Evolutionary conservation across 2,888 invertebrate species (phyloP).

Genomic region (Clitarchus hookeri): DNA sequence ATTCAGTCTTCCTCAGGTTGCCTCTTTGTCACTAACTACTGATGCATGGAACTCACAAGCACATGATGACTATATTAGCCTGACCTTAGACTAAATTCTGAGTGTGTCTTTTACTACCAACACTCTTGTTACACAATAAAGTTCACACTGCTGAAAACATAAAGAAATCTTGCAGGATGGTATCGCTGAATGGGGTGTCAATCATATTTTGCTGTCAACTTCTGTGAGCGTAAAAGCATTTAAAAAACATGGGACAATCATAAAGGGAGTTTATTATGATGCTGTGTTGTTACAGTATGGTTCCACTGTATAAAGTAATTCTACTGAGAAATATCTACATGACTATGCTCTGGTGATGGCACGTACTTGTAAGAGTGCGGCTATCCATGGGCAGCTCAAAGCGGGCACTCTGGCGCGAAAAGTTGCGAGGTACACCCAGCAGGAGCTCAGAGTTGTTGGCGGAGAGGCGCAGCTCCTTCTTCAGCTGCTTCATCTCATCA

Average conservation of each 20-base stretch:
- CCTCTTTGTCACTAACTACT: neutral
- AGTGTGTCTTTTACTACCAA: neutral
- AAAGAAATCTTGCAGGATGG: neutral
- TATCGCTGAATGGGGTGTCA: neutral
- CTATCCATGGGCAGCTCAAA: constrained; percentile 77
- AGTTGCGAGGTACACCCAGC: constrained; percentile 73
- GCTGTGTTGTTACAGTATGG: too few relatives aligned
- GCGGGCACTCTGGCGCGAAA: constrained; percentile 72
- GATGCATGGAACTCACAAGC: neutral
- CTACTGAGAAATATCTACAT: too few relatives aligned
- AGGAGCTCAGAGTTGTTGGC: constrained; percentile 61
- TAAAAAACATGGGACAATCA: too few relatives aligned
- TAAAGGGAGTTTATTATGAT: too few relatives aligned
- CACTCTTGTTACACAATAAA: neutral
- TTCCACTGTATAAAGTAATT: too few relatives aligned
- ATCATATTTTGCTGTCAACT: neutral
- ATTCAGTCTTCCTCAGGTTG: neutral
- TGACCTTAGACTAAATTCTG: neutral
- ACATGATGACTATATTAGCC: constrained; percentile 16
- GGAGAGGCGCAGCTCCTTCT: constrained; percentile 58
- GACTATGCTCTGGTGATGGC: too few relatives aligned
- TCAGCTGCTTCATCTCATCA: constrained; percentile 46
- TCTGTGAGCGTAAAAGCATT: neutral
- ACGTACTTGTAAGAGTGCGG: constrained; percentile 57
- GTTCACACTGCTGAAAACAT: neutral